Conservation (phyloP, 2,888 invertebrate genomes). For the Macropis europaea region DNA sequence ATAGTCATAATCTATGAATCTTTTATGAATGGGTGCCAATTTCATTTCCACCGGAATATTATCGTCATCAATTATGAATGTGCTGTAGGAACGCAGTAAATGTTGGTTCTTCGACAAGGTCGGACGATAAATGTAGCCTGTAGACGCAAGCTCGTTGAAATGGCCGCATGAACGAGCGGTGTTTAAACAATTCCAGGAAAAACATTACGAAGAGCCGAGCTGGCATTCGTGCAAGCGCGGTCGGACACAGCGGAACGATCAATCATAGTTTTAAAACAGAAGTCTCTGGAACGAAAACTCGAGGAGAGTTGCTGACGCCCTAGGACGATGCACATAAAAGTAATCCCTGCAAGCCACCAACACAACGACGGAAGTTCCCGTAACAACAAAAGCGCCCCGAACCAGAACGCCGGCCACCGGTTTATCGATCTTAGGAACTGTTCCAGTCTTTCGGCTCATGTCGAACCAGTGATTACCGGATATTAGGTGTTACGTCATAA, state of each 20-base stretch:
- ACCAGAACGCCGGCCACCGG: constrained; percentile 16
- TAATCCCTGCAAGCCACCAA: constrained; percentile 32
- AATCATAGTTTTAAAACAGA: constrained; percentile 49
- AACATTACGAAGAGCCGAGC: neutral
- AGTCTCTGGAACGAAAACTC: constrained; percentile 41
- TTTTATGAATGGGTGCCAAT: too few relatives aligned
- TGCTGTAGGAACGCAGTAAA: constrained; percentile 3
- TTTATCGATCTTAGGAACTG: constrained; percentile 43
- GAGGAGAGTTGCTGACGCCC: constrained; percentile 24
- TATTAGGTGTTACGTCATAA: constrained; percentile 48
- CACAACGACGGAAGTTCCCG: constrained; percentile 17
- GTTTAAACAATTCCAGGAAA: constrained; percentile 28
- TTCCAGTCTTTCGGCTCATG: constrained; percentile 31
- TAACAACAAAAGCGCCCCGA: constrained; percentile 25
- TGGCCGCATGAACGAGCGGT: neutral
- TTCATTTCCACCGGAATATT: too few relatives aligned
- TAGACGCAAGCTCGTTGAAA: constrained; percentile 3
- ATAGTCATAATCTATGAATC: too few relatives aligned
- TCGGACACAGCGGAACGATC: constrained; percentile 34
- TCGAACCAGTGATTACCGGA: constrained; percentile 44
- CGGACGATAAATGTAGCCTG: constrained; percentile 7
- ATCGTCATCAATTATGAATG: neutral
- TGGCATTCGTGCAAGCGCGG: constrained; percentile 1
- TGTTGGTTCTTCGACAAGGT: constrained; percentile 4
- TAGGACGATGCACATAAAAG: constrained; percentile 44